These are phyloP conservation scores for Sterrhoptilus dennistouni DNA, from an alignment of 2,113 vertebrate species.

Conservation along the genomic window DNA sequence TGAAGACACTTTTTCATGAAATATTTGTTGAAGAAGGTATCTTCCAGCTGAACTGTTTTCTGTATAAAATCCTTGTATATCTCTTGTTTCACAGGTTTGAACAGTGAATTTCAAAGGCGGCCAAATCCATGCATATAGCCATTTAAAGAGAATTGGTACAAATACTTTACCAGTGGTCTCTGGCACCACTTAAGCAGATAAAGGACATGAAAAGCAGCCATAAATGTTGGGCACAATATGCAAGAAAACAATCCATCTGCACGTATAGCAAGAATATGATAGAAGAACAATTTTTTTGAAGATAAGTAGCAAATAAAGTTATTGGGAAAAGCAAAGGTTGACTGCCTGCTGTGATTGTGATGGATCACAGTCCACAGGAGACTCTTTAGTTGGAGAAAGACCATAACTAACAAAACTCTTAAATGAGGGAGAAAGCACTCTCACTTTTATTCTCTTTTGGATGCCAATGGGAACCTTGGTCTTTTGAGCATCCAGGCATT, in stretches of 20 bases:
- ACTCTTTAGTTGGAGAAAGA: background rate
- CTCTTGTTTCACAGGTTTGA: background rate
- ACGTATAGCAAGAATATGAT: background rate
- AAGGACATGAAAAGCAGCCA: background rate
- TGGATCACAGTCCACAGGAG: background rate
- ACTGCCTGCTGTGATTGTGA: background rate
- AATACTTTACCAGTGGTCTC: background rate
- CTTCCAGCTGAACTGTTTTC: background rate
- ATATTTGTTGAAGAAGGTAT: background rate
- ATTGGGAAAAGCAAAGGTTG: background rate
- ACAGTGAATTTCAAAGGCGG: background rate
- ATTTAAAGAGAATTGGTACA: background rate
- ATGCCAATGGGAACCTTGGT: background rate
- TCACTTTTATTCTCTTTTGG: background rate
- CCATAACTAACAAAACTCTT: background rate
- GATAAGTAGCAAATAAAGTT: background rate
- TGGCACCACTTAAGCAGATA: background rate
- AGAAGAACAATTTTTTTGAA: background rate
- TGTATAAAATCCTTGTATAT: background rate
- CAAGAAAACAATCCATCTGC: background rate
- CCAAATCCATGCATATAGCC: background rate
- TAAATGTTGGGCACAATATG: background rate
- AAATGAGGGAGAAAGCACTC: background rate
- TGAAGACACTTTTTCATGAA: background rate
- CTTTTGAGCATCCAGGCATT: background rate